Evolutionary conservation across 1,140 invertebrate genomes (phyloP), one percentile per base, ranked within the genome.

Genomic region (Brachystomella parvula): DNA sequence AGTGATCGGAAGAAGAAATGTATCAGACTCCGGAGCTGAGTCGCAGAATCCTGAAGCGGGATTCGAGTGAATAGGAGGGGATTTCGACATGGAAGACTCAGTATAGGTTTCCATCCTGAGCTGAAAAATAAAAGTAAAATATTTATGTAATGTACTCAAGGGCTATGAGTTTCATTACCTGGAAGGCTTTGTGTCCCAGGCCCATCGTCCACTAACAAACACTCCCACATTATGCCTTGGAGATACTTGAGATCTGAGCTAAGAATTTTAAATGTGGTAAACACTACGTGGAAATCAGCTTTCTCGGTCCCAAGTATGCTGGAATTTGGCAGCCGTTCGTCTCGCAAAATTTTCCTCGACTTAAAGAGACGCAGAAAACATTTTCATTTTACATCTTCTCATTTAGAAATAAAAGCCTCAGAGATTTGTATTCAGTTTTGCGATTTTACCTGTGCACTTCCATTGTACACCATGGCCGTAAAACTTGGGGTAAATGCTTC

Each of bases 221-320:
- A 97, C 75, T 97, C 93, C 95, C 95, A 98, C 74, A 96, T 94
- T 69, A 97, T 92, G 32, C 92, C 82, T 79, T 96, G 95, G 74
- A 98, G 90, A 78, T 96, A 97, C 78, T 96, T 96, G 64, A 96
- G 88, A 77, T 94, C 92, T 0, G 92, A 89, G 9, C 97, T 92
- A 30, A 97, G 89, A 60, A 98, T 85, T 79, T 98, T 93, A 80
- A 97, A 97, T 71, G 92, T 95, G 0, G 95, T 97, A 63, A 98
- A 90, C 0, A 97, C 92, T 35, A 97, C 90, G 78, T 97, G 94
- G 79, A 97, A 97, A 49, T 90, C 92, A 15, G 91, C 89, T 71
- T 93, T 89, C 75, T 87, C 87, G 0, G 90, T 95, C 74, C 96
- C 92, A 19, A 96, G 78, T 77, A 91, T 89, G 76, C 90, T 90